These are phyloP conservation scores for Carposina sasakii DNA, from an alignment of 1,140 invertebrate species.

Conservation along the genomic window DNA sequence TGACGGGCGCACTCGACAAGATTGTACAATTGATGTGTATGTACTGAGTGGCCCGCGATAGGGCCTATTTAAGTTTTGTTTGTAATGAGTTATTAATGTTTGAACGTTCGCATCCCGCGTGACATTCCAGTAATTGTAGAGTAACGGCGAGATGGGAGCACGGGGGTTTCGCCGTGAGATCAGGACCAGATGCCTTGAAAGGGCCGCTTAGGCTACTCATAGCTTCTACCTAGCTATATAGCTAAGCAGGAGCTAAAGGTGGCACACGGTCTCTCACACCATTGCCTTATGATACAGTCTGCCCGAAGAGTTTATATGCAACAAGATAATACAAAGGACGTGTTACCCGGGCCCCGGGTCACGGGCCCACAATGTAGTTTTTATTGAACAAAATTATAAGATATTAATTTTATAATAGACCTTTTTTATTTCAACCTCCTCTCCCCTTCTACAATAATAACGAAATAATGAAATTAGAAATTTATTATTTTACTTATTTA, in stretches of 20 bases:
- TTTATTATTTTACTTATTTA: slow-evolving; percentile 7
- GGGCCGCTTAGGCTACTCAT: slow-evolving; percentile 29
- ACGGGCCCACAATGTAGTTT: slow-evolving; percentile 71
- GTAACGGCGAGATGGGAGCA: slow-evolving; percentile 44
- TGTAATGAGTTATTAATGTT: slow-evolving; percentile 47
- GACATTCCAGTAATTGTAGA: slow-evolving; percentile 70
- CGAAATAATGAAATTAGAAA: not conserved
- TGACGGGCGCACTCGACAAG: slow-evolving; percentile 38
- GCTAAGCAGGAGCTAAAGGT: too few relatives aligned
- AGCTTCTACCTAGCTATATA: too few relatives aligned
- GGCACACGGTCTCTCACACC: slow-evolving; percentile 52
- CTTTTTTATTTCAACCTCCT: slow-evolving; percentile 44
- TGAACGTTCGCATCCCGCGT: slow-evolving; percentile 60
- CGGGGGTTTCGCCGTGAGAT: slow-evolving; percentile 28
- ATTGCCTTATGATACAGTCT: slow-evolving; percentile 71
- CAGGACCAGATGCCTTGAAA: slow-evolving; percentile 59
- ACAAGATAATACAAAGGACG: slow-evolving; percentile 71
- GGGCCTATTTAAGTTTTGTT: slow-evolving; percentile 40
- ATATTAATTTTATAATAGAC: slow-evolving; percentile 72
- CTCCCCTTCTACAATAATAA: not conserved
- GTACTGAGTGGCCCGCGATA: slow-evolving; percentile 34
- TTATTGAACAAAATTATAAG: slow-evolving; percentile 72
- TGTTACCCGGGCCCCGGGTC: slow-evolving; percentile 69
- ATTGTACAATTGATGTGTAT: slow-evolving; percentile 48
- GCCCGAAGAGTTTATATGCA: slow-evolving; percentile 71